These are phyloP conservation scores for Tenthredo mesomela DNA, from an alignment of 2,888 invertebrate genomes.

Conservation along the genomic window DNA sequence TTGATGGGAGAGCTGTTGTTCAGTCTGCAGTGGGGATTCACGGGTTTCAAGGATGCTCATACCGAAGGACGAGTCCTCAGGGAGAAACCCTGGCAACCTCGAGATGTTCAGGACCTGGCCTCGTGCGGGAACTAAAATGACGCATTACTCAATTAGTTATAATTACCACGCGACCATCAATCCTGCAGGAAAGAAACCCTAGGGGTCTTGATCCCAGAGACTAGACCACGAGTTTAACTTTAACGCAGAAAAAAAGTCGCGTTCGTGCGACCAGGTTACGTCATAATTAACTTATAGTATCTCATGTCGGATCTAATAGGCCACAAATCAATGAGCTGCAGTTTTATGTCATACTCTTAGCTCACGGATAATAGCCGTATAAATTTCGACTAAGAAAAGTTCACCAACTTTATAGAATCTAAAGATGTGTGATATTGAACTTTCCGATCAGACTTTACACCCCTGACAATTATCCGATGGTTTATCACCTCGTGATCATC, in stretches of 20 bases:
- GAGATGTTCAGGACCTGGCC: conserved; percentile 65
- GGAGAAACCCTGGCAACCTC: conserved; percentile 64
- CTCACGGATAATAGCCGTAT: neutral
- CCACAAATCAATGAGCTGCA: neutral
- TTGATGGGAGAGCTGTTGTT: conserved; percentile 37
- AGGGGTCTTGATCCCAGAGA: neutral
- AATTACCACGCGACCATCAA: neutral
- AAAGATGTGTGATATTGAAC: neutral
- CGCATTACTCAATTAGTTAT: conserved; percentile 12
- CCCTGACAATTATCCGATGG: neutral
- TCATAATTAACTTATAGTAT: neutral
- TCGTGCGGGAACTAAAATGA: conserved; percentile 34
- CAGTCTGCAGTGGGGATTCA: conserved; percentile 27
- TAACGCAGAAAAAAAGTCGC: neutral
- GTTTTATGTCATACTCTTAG: neutral
- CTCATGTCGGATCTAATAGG: neutral
- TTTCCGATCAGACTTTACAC: neutral
- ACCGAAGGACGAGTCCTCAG: conserved; percentile 62
- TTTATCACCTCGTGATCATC: neutral
- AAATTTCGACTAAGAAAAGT: neutral
- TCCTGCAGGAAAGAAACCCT: neutral
- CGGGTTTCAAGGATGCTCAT: conserved; percentile 24
- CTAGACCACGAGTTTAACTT: neutral
- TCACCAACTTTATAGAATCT: neutral
- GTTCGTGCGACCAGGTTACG: neutral